phyloP scores from a whole-genome alignment of 2,113 vertebrate genomes.

The Thalassoma bifasciatum region DNA sequence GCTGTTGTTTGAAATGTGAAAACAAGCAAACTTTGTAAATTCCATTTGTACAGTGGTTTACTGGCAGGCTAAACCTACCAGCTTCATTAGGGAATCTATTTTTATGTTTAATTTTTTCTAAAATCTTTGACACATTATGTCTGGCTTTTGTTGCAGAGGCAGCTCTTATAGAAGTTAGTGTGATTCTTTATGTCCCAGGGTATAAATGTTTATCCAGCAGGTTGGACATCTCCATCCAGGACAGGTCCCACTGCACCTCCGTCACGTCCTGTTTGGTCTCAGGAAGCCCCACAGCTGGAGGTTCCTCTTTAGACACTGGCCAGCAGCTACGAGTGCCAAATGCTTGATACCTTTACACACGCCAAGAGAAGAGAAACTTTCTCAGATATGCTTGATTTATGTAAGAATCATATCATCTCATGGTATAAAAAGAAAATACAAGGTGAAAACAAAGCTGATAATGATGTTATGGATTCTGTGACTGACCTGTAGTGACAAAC shows the following conservation, averaged over 20 bases:
- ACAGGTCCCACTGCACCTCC: constrained; percentile 83
- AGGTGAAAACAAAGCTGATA: background rate
- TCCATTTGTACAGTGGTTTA: no score
- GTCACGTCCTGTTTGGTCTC: constrained; percentile 78
- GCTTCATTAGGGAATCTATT: no score
- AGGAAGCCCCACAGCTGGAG: constrained; percentile 58
- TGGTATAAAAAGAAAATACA: background rate
- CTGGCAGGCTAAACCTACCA: no score
- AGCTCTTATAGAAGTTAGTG: background rate
- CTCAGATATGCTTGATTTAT: no score
- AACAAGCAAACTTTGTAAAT: no score
- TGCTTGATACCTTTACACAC: constrained; percentile 52
- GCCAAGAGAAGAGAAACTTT: no score
- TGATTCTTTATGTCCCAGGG: constrained; percentile 25
- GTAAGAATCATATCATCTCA: no score
- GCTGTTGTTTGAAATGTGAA: no score
- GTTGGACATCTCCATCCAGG: constrained; percentile 83
- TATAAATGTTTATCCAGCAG: constrained; percentile 63
- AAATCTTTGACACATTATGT: no score
- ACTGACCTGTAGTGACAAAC: constrained; percentile 61
- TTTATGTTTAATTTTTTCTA: no score
- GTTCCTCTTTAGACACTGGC: constrained; percentile 27
- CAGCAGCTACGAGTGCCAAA: constrained; percentile 45
- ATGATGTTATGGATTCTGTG: background rate
- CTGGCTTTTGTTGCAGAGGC: background rate